A percentile compares a stretch with the other conserved stretches of the same genome.
Evolutionary conservation across 2,888 invertebrate species (phyloP).

Genomic region (Mesopsocus fuscifrons): DNA sequence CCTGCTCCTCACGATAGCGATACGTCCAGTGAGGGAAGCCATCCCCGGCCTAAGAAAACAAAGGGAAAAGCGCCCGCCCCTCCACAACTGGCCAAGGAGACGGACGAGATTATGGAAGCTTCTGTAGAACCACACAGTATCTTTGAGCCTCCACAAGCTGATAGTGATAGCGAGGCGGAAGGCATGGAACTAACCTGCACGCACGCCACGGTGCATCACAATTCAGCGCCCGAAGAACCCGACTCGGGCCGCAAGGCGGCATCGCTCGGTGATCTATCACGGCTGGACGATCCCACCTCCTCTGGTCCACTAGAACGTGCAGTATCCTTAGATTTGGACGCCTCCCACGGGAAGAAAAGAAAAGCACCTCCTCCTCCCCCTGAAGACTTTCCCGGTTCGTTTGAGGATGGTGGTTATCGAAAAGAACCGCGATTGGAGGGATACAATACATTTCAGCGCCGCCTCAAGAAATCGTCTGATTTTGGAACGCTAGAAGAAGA

Average conservation of each 20-base stretch:
- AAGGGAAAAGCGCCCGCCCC: conserved; percentile 59
- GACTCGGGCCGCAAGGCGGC: conserved; percentile 53
- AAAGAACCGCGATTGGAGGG: conserved; percentile 31
- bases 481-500: conserved; percentile 39
- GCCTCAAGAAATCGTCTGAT: conserved; percentile 52
- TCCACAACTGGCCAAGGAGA: conserved; percentile 34
- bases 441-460: conserved; percentile 43
- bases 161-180: not conserved
- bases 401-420: conserved; percentile 18
- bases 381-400: conserved; percentile 17
- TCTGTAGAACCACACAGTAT: not conserved
- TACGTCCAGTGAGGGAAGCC: conserved; percentile 16
- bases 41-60: conserved; percentile 30
- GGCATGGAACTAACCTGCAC: conserved; percentile 48
- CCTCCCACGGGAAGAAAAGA: conserved; percentile 29
- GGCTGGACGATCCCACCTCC: conserved; percentile 29
- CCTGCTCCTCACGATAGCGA: conserved; percentile 19
- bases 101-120: conserved; percentile 26
- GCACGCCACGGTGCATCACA: conserved; percentile 54
- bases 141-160: conserved; percentile 22
- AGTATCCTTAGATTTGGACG: conserved; percentile 44
- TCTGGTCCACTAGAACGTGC: conserved; percentile 38
- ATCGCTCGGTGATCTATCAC: conserved; percentile 58
- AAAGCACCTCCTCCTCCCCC: conserved; percentile 38
- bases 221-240: conserved; percentile 34